Conservation (phyloP, 1,140 invertebrate species). For the Melipona quadrifasciata region DNA sequence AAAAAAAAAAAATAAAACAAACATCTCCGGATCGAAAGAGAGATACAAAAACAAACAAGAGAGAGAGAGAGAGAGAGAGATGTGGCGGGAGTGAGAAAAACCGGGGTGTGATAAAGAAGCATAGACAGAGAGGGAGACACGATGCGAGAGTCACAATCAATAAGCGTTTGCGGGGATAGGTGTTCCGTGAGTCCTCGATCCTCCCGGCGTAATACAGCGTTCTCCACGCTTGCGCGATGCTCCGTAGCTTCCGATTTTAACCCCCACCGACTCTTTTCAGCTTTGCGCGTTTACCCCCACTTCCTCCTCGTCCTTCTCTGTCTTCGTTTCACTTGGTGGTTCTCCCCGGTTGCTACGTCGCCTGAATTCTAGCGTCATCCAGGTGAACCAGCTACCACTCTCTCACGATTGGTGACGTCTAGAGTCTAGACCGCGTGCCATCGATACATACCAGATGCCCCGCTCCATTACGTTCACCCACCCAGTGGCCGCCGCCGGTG, state of each 20-base stretch:
- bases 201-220: slow-evolving; percentile 54
- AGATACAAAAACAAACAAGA: neutral
- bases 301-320: neutral
- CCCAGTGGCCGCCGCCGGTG: neutral
- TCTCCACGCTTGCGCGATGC: slow-evolving; percentile 66
- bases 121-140: slow-evolving; percentile 54
- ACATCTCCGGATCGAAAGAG: slow-evolving; percentile 7
- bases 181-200: slow-evolving; percentile 62
- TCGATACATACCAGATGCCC: slow-evolving; percentile 16
- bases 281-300: slow-evolving; percentile 10
- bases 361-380: slow-evolving; percentile 37
- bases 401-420: slow-evolving; percentile 27
- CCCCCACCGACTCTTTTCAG: slow-evolving; percentile 21
- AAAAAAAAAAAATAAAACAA: neutral
- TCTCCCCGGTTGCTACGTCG: slow-evolving; percentile 1
- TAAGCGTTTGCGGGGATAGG: slow-evolving; percentile 69
- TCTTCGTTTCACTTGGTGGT: neutral
- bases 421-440: slow-evolving; percentile 29
- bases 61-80: neutral
- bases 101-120: slow-evolving; percentile 30
- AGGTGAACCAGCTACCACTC: slow-evolving; percentile 15
- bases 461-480: neutral
- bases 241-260: slow-evolving; percentile 47
- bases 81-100: slow-evolving; percentile 33
- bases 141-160: slow-evolving; percentile 69